These are phyloP conservation scores for Leptinotarsa texana DNA, from an alignment of 1,140 invertebrate genomes.

Conservation along the genomic window DNA sequence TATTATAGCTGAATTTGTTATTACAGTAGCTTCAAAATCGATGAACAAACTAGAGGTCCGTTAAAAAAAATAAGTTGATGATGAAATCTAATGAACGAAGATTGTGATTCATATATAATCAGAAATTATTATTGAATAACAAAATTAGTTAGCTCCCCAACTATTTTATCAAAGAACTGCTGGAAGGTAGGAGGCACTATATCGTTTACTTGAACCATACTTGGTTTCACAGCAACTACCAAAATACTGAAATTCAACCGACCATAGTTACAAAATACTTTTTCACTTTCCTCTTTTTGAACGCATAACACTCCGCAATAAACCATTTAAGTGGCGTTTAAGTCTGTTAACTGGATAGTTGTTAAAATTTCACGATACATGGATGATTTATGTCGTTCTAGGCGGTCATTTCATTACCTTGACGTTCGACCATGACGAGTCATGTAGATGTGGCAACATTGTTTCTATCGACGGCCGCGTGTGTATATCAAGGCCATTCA, in stretches of 20 bases:
- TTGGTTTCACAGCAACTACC: too few species aligned
- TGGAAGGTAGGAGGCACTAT: too few species aligned
- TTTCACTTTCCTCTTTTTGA: neutral
- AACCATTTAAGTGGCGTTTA: neutral
- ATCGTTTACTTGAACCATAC: too few species aligned
- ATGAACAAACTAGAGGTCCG: too few species aligned
- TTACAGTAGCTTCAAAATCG: too few species aligned
- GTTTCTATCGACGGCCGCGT: conserved; percentile 22
- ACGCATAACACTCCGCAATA: neutral
- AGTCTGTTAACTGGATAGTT: neutral
- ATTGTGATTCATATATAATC: too few species aligned
- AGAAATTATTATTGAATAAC: too few species aligned
- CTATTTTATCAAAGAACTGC: too few species aligned
- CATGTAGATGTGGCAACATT: conserved; percentile 21
- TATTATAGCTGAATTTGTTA: too few species aligned
- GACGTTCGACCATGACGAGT: conserved; percentile 28
- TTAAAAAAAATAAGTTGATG: too few species aligned
- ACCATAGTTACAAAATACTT: neutral
- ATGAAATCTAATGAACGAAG: too few species aligned
- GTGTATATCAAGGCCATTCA: conserved; percentile 29
- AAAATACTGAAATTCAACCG: neutral
- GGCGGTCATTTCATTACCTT: conserved; percentile 28
- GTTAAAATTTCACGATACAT: conserved; percentile 23
- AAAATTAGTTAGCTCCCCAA: too few species aligned
- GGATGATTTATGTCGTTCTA: conserved; percentile 25